Percentiles rank a stretch among this genome's conserved stretches.
phyloP scores from a whole-genome alignment of 1,140 invertebrate genomes.

The Aricia agestis region DNA sequence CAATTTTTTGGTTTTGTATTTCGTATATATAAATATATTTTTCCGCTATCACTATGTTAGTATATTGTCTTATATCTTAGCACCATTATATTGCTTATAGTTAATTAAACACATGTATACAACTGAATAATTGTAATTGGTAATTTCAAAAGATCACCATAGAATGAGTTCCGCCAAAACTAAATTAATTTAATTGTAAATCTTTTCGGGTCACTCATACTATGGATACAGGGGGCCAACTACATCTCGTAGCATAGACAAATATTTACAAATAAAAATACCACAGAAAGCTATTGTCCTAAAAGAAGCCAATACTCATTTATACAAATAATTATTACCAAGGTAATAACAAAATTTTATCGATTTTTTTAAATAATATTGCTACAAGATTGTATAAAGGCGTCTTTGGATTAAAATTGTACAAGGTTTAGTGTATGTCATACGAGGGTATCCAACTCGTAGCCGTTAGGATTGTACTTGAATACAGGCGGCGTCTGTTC shows the following conservation, averaged over 20 bases:
- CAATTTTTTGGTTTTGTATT: constrained; percentile 62
- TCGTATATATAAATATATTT: constrained; percentile 45
- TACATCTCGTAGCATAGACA: neutral
- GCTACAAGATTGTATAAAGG: constrained; percentile 48
- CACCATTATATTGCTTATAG: constrained; percentile 43
- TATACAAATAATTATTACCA: no score
- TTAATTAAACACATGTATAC: constrained; percentile 12
- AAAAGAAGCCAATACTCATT: no score
- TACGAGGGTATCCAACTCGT: constrained; percentile 71
- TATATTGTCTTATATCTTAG: constrained; percentile 39
- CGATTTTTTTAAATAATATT: neutral
- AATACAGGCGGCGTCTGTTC: constrained; percentile 50
- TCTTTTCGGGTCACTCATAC: neutral
- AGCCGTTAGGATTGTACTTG: constrained; percentile 46
- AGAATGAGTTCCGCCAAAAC: neutral
- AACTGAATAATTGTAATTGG: constrained; percentile 4
- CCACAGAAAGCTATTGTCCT: no score
- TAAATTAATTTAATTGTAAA: no score
- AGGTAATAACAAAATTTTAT: no score
- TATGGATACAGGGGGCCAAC: neutral
- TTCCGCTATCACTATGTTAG: constrained; percentile 24
- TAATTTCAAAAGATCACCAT: constrained; percentile 5
- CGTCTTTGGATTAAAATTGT: constrained; percentile 59
- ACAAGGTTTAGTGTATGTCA: constrained; percentile 47
- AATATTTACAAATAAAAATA: neutral